Evolutionary conservation across 2,888 invertebrate genomes (phyloP).

Genomic region (Aethes cnicana): DNA sequence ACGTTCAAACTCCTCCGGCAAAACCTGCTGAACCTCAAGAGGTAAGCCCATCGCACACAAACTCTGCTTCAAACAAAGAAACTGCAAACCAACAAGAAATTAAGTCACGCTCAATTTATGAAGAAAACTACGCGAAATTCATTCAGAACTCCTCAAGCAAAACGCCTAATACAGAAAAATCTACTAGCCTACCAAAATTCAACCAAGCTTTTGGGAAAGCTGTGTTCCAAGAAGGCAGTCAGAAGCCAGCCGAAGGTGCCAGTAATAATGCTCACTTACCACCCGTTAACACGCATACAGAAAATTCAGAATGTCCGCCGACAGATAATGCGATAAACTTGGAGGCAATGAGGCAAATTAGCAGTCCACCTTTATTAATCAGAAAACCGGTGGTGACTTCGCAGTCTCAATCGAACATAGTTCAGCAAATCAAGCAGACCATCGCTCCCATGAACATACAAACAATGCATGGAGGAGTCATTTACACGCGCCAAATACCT

Average conservation of each 20-base stretch:
- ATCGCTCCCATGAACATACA: slow-evolving; percentile 82
- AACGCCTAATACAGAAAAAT: slow-evolving; percentile 61
- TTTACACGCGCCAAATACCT: slow-evolving; percentile 88
- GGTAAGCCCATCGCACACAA: slow-evolving; percentile 44
- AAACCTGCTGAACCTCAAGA: slow-evolving; percentile 60
- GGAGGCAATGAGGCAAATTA: slow-evolving; percentile 64
- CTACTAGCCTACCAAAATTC: slow-evolving; percentile 86
- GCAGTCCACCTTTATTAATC: slow-evolving; percentile 65
- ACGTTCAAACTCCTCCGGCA: slow-evolving; percentile 44
- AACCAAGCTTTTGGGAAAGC: slow-evolving; percentile 90
- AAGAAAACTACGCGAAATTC: slow-evolving; percentile 82
- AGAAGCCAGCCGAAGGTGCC: slow-evolving; percentile 57
- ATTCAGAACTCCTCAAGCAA: slow-evolving; percentile 71
- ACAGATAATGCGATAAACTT: slow-evolving; percentile 61
- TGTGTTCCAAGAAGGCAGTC: slow-evolving; percentile 79
- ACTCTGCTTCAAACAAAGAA: slow-evolving; percentile 47
- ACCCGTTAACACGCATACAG: slow-evolving; percentile 42
- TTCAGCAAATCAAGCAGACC: slow-evolving; percentile 77
- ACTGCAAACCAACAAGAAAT: slow-evolving; percentile 62
- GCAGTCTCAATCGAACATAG: slow-evolving; percentile 61
- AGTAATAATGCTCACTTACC: slow-evolving; percentile 50
- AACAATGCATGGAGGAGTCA: slow-evolving; percentile 86
- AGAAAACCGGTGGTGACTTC: slow-evolving; percentile 60
- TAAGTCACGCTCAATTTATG: slow-evolving; percentile 77
- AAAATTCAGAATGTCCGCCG: slow-evolving; percentile 54